A percentile compares a stretch with the other conserved stretches of the same genome.
phyloP scores from a whole-genome alignment of 2,888 invertebrate species.

The Drosophila subsilvestris region DNA sequence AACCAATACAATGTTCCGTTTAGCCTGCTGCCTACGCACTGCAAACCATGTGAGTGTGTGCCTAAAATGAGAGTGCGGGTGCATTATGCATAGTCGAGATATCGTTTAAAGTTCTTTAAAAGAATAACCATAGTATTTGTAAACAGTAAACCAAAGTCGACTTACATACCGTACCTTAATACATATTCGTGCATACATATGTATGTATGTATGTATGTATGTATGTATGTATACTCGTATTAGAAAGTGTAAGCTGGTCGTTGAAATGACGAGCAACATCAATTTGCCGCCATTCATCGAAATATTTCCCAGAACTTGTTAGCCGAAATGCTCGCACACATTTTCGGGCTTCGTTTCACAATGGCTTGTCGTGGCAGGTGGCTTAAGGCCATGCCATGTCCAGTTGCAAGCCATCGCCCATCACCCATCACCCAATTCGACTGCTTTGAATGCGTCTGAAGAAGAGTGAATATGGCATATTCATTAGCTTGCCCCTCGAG shows the following conservation, averaged over 20 bases:
- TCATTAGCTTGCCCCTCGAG: conserved; percentile 54
- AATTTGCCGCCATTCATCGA: background rate
- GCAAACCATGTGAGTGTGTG: too few relatives aligned
- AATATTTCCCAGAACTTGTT: background rate
- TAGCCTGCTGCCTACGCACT: too few relatives aligned
- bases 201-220: too few relatives aligned
- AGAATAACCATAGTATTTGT: too few relatives aligned
- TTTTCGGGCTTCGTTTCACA: background rate
- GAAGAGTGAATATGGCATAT: conserved; percentile 47
- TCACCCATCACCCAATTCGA: background rate
- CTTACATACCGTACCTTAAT: too few relatives aligned
- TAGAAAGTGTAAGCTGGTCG: background rate
- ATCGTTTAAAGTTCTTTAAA: too few relatives aligned
- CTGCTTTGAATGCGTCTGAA: conserved; percentile 23
- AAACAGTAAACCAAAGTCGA: too few relatives aligned
- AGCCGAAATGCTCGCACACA: background rate
- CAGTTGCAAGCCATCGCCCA: background rate
- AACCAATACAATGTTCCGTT: too few relatives aligned
- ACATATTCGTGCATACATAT: too few relatives aligned
- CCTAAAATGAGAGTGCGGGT: too few relatives aligned
- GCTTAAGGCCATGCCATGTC: background rate
- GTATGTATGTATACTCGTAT: too few relatives aligned
- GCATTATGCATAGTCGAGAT: too few relatives aligned
- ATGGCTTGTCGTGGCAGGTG: background rate
- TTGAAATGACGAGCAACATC: background rate